Conservation (phyloP, 2,888 invertebrate species). For the Cheilosia vernalis region DNA sequence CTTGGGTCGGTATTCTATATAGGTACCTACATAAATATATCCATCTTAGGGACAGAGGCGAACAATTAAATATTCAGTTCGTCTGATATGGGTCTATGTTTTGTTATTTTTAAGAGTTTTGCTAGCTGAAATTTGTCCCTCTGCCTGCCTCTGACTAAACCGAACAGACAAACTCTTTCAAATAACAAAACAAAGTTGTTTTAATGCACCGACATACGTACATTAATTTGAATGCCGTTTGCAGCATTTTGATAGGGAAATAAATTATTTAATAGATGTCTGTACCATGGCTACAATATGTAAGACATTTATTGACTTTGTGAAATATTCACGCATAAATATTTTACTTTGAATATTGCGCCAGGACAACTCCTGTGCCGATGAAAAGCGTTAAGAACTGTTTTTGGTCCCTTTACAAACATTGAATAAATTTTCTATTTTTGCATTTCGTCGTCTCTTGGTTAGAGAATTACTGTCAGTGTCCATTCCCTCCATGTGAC, state of each 20-base stretch:
- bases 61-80: constrained; percentile 54
- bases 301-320: constrained; percentile 3
- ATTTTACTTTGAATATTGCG: background rate
- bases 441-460: too few relatives aligned
- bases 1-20: constrained; percentile 23
- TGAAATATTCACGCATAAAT: background rate
- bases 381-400: background rate
- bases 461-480: too few relatives aligned
- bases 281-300: background rate
- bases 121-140: constrained; percentile 3
- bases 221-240: background rate
- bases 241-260: constrained; percentile 3
- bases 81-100: constrained; percentile 16
- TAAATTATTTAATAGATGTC: background rate
- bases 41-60: constrained; percentile 38
- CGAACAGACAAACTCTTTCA: constrained; percentile 17
- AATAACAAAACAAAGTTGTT: constrained; percentile 7
- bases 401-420: background rate
- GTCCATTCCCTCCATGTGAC: too few relatives aligned
- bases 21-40: background rate
- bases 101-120: constrained; percentile 1
- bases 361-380: too few relatives aligned
- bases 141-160: constrained; percentile 9
- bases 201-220: background rate
- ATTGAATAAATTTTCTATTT: too few relatives aligned